phyloP scores from a whole-genome alignment of 2,888 invertebrate genomes.

The Cantharis lateralis region DNA sequence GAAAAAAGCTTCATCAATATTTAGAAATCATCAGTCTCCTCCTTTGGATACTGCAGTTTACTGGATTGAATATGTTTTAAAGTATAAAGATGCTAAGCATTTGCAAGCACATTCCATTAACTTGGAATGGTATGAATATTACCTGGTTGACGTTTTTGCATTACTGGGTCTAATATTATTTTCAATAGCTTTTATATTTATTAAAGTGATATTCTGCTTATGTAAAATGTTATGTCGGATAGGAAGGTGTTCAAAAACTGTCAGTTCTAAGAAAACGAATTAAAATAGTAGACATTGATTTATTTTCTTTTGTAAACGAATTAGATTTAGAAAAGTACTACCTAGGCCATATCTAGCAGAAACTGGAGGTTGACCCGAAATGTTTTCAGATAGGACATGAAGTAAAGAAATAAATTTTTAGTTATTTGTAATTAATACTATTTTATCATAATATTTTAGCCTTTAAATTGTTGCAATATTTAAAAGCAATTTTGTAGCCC shows the following conservation, averaged over 20 bases:
- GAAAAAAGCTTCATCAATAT: constrained; percentile 6
- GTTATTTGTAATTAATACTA: too few species aligned
- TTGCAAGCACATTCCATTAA: constrained; percentile 50
- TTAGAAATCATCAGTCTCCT: constrained; percentile 34
- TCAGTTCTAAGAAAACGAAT: background rate
- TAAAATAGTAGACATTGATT: too few species aligned
- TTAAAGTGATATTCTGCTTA: background rate
- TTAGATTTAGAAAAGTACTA: too few species aligned
- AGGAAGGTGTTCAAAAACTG: background rate
- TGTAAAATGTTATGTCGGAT: background rate
- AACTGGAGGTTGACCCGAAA: too few species aligned
- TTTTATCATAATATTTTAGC: too few species aligned
- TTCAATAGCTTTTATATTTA: background rate
- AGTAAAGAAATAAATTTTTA: too few species aligned
- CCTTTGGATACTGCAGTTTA: constrained; percentile 46
- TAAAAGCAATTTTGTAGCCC: too few species aligned
- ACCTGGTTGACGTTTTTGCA: constrained; percentile 13
- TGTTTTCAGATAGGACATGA: too few species aligned
- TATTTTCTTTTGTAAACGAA: too few species aligned
- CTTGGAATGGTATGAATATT: constrained; percentile 37
- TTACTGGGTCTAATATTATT: background rate
- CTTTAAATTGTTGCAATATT: too few species aligned
- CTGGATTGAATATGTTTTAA: constrained; percentile 51
- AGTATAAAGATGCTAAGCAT: constrained; percentile 48
- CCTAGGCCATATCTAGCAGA: too few species aligned